These are phyloP conservation scores for Gymnoscopelus braueri DNA, from an alignment of 2,797 vertebrate species.

Conservation along the genomic window DNA sequence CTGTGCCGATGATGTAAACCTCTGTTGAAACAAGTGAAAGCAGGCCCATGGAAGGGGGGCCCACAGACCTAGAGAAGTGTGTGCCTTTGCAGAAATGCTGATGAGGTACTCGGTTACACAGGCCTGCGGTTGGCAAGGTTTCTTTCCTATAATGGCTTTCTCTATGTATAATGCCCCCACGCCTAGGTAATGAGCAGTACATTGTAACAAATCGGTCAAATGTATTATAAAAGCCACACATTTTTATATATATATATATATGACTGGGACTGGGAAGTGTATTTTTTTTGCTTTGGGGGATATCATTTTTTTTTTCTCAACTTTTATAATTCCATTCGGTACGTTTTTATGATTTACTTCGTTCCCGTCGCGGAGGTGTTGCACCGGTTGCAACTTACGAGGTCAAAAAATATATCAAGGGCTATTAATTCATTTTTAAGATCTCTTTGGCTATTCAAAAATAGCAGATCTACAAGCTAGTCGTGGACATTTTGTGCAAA, in stretches of 20 bases:
- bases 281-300: conserved; percentile 42
- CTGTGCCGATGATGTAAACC: conserved; percentile 53
- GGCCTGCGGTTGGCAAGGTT: conserved; percentile 58
- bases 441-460: too few species aligned
- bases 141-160: conserved; percentile 54
- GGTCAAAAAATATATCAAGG: too few species aligned
- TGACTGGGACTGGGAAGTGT: not conserved
- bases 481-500: too few species aligned
- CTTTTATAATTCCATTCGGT: conserved; percentile 33
- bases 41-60: conserved; percentile 26
- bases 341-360: conserved; percentile 38
- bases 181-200: conserved; percentile 70
- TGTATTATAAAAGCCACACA: conserved; percentile 55
- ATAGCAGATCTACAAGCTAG: too few species aligned
- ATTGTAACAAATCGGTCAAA: conserved; percentile 63
- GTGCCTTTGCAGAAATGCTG: conserved; percentile 74
- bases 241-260: conserved; percentile 26
- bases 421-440: too few species aligned
- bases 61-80: conserved; percentile 53
- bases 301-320: conserved; percentile 47
- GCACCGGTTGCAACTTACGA: too few species aligned
- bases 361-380: too few species aligned
- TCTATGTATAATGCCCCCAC: conserved; percentile 55
- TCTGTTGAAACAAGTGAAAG: conserved; percentile 55
- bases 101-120: conserved; percentile 66